Base-by-base conservation (phyloP, 2,888 invertebrate genomes). In the Melolontha melolontha region DNA sequence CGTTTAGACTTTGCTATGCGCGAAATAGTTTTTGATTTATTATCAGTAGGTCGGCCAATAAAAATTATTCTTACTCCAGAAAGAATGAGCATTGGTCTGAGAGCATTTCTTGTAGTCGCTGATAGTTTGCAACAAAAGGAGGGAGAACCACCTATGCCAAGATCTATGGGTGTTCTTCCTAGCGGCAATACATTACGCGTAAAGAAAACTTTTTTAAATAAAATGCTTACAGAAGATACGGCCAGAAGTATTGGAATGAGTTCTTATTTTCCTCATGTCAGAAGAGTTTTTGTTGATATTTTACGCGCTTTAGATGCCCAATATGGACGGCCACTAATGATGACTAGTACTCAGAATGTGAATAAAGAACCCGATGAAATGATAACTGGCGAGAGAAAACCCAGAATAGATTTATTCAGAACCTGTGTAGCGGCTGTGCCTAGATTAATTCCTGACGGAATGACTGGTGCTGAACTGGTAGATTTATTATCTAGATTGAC, bases 91-190 rank as follows among this genome's bases (percentile, higher is more conserved):
- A 98, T 99, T 65, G 99, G 99, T 0, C 86, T 99, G 55, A 88
- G 99, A 76, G 98, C 99, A 0, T 97, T 99, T 81, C 87, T 99
- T 10, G 98, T 99, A 0, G 98, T 99, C 1, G 98, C 99, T 0
- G 99, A 99, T 80, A 96, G 97, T 75, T 85, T 99, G 64, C 98
- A 99, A 80, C 99, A 99, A 82, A 98, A 98, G 79, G 98, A 99
- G 81, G 98, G 98, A 0, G 98, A 98, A 78, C 99, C 99, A 0
- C 98, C 98, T 0, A 98, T 98, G 98, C 98, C 98, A 0, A 88
- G 97, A 73, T 96, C 97, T 0, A 94, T 97, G 68, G 97, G 97
- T 0, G 95, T 95, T 0, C 83, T 98, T 64, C 98, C 98, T 0
- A 98, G 97, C 0, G 98, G 98, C 0, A 97, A 96, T 81, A 98